A percentile compares a stretch with the other conserved stretches of the same genome.
Conservation (phyloP, 1,140 invertebrate species). For the Ladona fulva region DNA sequence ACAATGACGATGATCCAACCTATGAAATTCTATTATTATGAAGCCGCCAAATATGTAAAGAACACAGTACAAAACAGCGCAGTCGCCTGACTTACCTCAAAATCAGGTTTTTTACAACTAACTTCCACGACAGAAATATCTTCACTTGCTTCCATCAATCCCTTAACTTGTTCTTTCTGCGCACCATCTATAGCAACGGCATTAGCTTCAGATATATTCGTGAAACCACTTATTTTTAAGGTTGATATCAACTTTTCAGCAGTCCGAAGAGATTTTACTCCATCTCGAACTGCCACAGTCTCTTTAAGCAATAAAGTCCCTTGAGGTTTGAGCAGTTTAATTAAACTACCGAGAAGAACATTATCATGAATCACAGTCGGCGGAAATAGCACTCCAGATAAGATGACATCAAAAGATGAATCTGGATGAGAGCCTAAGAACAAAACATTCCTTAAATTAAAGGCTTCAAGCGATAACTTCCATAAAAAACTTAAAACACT, state of each 20-base stretch:
- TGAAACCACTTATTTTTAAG: slow-evolving; percentile 54
- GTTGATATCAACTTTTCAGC: slow-evolving; percentile 34
- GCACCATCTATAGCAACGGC: background rate
- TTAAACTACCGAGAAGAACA: background rate
- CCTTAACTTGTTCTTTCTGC: background rate
- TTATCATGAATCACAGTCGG: background rate
- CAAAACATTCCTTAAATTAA: background rate
- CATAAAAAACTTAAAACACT: background rate
- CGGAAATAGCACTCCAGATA: background rate
- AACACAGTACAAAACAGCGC: background rate
- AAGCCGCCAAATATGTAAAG: background rate
- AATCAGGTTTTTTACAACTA: slow-evolving; percentile 51
- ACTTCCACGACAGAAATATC: slow-evolving; percentile 33
- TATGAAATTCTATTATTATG: slow-evolving; percentile 35
- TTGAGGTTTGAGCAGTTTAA: background rate
- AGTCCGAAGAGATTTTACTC: background rate
- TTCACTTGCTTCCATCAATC: background rate
- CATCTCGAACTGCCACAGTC: background rate
- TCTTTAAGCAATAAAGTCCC: background rate
- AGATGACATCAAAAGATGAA: background rate
- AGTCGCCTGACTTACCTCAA: slow-evolving; percentile 37
- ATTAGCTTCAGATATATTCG: slow-evolving; percentile 34
- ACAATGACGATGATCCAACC: slow-evolving; percentile 51
- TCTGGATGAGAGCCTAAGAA: background rate
- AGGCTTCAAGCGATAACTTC: too few relatives aligned